A percentile compares a stretch with the other conserved stretches of the same genome.
These are phyloP conservation scores for Drosophila mayaguana DNA, from an alignment of 2,888 invertebrate genomes.

Conservation along the genomic window DNA sequence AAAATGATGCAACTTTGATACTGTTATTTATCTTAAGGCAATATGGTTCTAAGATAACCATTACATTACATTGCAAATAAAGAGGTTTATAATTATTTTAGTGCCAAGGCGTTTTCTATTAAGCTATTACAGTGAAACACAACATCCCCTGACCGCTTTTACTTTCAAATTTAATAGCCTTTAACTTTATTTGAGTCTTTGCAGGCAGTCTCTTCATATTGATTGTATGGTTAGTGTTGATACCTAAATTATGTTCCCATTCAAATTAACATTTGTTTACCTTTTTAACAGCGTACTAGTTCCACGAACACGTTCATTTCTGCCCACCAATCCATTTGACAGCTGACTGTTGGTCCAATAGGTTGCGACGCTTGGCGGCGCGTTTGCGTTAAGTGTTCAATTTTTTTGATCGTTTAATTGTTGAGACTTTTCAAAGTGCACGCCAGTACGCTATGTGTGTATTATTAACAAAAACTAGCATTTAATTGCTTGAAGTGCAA, in stretches of 20 bases:
- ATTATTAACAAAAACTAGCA: slow-evolving; percentile 32
- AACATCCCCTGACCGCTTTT: too few relatives aligned
- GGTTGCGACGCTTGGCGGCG: slow-evolving; percentile 35
- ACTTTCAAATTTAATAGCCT: neutral
- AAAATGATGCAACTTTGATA: neutral
- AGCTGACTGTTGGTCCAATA: slow-evolving; percentile 42
- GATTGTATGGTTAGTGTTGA: too few relatives aligned
- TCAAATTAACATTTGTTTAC: slow-evolving; percentile 42
- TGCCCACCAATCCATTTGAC: slow-evolving; percentile 26
- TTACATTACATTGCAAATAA: too few relatives aligned
- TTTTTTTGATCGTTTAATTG: slow-evolving; percentile 36
- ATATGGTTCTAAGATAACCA: too few relatives aligned
- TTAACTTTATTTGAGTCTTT: neutral
- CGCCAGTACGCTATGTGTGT: neutral
- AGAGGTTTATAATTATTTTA: too few relatives aligned
- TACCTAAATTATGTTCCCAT: too few relatives aligned
- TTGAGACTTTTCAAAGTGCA: slow-evolving; percentile 28
- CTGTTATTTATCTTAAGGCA: neutral
- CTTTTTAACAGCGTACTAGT: slow-evolving; percentile 31
- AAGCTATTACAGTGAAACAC: too few relatives aligned
- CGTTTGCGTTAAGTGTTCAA: slow-evolving; percentile 40
- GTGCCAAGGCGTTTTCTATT: too few relatives aligned
- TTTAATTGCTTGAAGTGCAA: slow-evolving; percentile 18
- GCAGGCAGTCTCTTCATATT: too few relatives aligned
- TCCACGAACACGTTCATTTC: slow-evolving; percentile 30